phyloP scores from a whole-genome alignment of 2,888 invertebrate genomes.

The Ceramica pisi region DNA sequence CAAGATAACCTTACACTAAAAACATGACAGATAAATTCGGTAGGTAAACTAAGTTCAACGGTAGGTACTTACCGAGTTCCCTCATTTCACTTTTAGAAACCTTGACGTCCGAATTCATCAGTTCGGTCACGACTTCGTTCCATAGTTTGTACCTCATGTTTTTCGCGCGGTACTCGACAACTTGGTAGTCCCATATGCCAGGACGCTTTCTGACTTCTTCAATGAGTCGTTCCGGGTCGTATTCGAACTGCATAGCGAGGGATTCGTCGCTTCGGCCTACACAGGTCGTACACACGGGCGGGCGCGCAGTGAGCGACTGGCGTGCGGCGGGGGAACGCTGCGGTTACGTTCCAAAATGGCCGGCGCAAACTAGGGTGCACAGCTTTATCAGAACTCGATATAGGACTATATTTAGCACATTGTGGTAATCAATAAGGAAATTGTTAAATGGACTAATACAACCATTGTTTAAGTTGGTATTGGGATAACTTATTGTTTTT shows the following conservation, averaged over 20 bases:
- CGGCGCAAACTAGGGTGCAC: conserved; percentile 72
- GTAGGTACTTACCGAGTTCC: conserved; percentile 81
- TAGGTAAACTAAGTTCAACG: conserved; percentile 15
- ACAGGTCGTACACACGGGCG: conserved; percentile 75
- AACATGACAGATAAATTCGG: conserved; percentile 13
- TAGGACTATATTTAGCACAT: conserved; percentile 52
- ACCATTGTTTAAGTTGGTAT: background rate
- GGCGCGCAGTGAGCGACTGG: conserved; percentile 85
- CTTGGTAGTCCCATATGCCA: conserved; percentile 85
- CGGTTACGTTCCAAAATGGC: conserved; percentile 84
- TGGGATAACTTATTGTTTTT: conserved; percentile 6
- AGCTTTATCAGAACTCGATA: conserved; percentile 53
- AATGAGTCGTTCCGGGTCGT: conserved; percentile 85
- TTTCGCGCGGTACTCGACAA: conserved; percentile 81
- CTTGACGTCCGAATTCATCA: conserved; percentile 79
- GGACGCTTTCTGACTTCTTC: conserved; percentile 85
- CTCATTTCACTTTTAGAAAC: conserved; percentile 85
- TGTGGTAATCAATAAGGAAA: conserved; percentile 27
- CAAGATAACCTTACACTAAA: conserved; percentile 27
- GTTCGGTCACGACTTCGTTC: conserved; percentile 83
- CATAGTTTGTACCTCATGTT: conserved; percentile 78
- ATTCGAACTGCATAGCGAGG: conserved; percentile 84
- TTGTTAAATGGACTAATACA: background rate
- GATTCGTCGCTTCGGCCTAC: conserved; percentile 24
- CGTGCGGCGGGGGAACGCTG: conserved; percentile 82